These are phyloP conservation scores for Osmoderma eremita DNA, from an alignment of 2,888 invertebrate genomes.

Conservation along the genomic window DNA sequence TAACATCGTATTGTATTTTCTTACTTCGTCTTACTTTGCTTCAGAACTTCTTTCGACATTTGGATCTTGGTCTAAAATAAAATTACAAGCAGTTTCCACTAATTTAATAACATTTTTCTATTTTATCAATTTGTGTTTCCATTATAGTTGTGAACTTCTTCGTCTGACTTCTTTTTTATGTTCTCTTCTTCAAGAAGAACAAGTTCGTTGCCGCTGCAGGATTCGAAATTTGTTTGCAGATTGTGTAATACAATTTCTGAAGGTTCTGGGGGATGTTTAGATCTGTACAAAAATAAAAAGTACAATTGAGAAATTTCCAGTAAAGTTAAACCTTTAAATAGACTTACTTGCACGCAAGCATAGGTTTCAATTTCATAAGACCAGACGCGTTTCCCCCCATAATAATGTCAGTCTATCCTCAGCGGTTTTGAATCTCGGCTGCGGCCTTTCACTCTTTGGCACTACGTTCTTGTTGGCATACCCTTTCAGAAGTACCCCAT, in stretches of 20 bases:
- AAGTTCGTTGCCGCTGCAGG: too few relatives aligned
- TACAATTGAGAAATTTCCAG: conserved; percentile 10
- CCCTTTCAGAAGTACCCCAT: not conserved
- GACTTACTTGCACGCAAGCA: conserved; percentile 6
- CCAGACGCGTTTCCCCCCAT: not conserved
- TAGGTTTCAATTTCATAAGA: conserved; percentile 4
- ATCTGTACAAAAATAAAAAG: not conserved
- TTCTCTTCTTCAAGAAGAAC: too few relatives aligned
- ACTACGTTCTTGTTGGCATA: not conserved
- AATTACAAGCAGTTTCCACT: too few relatives aligned
- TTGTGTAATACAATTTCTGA: conserved; percentile 1
- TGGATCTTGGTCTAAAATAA: too few relatives aligned
- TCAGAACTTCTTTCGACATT: too few relatives aligned
- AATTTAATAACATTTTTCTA: too few relatives aligned
- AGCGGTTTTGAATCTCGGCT: conserved; percentile 2
- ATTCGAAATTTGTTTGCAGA: too few relatives aligned
- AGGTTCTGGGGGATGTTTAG: conserved; percentile 2
- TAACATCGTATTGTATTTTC: too few relatives aligned
- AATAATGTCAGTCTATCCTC: conserved; percentile 1
- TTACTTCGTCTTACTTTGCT: too few relatives aligned
- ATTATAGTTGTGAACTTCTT: too few relatives aligned
- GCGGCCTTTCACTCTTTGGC: conserved; percentile 9
- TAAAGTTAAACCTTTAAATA: not conserved
- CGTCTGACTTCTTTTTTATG: too few relatives aligned
- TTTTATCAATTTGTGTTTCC: too few relatives aligned